Percentiles rank a stretch among this genome's conserved stretches.
phyloP scores from a whole-genome alignment of 2,113 vertebrate species.

The Anthoscopus minutus region DNA sequence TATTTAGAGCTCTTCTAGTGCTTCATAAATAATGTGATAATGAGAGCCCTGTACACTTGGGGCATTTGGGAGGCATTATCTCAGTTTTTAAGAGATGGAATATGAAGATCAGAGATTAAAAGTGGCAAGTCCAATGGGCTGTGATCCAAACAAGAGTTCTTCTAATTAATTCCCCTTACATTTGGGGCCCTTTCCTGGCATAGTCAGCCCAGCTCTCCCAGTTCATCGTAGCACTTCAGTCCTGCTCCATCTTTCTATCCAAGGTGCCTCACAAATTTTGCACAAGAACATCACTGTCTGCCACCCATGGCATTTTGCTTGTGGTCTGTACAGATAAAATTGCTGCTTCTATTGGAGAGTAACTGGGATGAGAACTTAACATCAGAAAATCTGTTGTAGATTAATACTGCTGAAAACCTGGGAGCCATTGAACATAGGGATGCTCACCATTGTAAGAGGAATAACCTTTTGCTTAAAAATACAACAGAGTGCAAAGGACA shows the following conservation, averaged over 20 bases:
- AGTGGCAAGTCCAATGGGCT: neutral
- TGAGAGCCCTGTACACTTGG: neutral
- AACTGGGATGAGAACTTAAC: neutral
- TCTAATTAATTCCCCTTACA: neutral
- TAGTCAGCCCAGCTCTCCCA: neutral
- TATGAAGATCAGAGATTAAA: neutral
- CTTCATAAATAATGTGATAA: constrained; percentile 8
- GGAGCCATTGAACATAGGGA: neutral
- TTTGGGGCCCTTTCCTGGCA: neutral
- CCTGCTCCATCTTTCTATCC: neutral
- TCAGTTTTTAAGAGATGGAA: neutral
- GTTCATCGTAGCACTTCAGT: neutral
- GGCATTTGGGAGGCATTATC: constrained; percentile 18
- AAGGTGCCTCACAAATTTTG: neutral
- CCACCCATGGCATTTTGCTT: neutral
- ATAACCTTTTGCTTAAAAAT: neutral
- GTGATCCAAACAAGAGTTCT: neutral
- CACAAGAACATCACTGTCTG: neutral
- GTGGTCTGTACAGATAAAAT: neutral
- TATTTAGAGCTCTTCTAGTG: neutral
- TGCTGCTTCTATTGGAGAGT: neutral
- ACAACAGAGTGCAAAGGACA: neutral
- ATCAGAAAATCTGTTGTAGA: neutral
- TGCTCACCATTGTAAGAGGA: neutral
- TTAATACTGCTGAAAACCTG: neutral